Base-by-base conservation (phyloP, 2,113 vertebrate species). In the Nyctereutes procyonoides region DNA sequence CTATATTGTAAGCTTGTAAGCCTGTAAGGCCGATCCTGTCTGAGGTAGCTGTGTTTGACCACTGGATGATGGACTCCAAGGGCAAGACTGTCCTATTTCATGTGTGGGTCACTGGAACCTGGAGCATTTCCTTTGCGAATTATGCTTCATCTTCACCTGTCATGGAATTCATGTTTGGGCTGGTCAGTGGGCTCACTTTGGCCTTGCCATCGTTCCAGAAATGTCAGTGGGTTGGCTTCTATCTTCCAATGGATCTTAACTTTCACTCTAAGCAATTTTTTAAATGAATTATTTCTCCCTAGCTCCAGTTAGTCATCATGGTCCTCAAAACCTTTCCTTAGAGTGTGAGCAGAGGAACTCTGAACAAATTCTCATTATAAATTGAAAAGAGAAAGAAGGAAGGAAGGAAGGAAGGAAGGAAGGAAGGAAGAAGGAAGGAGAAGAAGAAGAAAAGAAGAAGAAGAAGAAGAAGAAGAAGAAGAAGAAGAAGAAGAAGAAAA, bases 11-110 rank as follows among this genome's bases (percentile, higher is more conserved):
- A 32, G 32, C 32, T 4, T 10, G 1, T 26, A 26, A 26, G 28
- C 28, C 12, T 7, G 1, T 19, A 38, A 32, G 19, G 17, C 8
- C 53, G 32, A 15, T 9, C 11, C 32, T 55, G 48, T 56, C 20
- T 69, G 22, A 60, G 0, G 1, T 6, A 17, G 26, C 19, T 77
- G 0, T 3, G 5, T 4, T 60, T 58, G 11, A 48, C 51, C 15
- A 43, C 43, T 5, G 10, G 16, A 43, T 10, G 67, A 43, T 24
- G 17, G n/a, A 22, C 17, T 84, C 15, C 43, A 67, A 35, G n/a
- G 53, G 5, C 35, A 69, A 30, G 30, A 13, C 22, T 65, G 63
- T 55, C 58, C 62, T 71, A 2, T n/a, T 73, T 73, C 32, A 16
- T 5, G 14, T 63, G 12, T 63, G 10, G 4, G 17, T 19, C 28